Percentiles rank a stretch among this genome's conserved stretches.
phyloP scores from a whole-genome alignment of 2,888 invertebrate species.

The Carpatolechia fugitivella region DNA sequence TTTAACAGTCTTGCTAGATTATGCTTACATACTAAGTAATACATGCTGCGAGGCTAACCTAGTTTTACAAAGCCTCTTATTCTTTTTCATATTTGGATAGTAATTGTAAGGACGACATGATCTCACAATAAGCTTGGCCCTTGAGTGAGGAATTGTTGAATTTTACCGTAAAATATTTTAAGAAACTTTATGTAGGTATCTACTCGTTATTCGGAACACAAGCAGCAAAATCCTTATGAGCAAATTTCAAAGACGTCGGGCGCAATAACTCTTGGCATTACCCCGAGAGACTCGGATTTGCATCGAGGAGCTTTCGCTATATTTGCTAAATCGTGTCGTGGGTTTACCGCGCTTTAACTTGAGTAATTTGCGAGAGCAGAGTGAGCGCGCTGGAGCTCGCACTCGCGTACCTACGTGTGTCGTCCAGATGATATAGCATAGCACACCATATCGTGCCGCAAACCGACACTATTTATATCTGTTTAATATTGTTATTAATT shows the following conservation, averaged over 20 bases:
- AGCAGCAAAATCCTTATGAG: slow-evolving; percentile 24
- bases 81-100: too few species aligned
- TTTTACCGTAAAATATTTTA: too few species aligned
- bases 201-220: background rate
- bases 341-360: slow-evolving; percentile 43
- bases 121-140: too few species aligned
- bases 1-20: too few species aligned
- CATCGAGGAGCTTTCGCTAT: slow-evolving; percentile 33
- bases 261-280: slow-evolving; percentile 34
- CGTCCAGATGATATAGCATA: slow-evolving; percentile 28
- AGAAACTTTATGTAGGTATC: background rate
- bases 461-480: slow-evolving; percentile 25
- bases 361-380: slow-evolving; percentile 38
- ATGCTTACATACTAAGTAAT: too few species aligned
- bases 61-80: too few species aligned
- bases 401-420: slow-evolving; percentile 30
- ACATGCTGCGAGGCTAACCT: too few species aligned
- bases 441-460: slow-evolving; percentile 16
- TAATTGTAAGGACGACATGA: too few species aligned
- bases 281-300: slow-evolving; percentile 41
- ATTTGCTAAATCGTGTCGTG: slow-evolving; percentile 43
- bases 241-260: slow-evolving; percentile 32
- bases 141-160: too few species aligned
- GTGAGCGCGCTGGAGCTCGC: slow-evolving; percentile 22
- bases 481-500: too few species aligned